Base-by-base conservation (phyloP, 2,797 vertebrate species). In the Parauchenoglanis ngamensis region DNA sequence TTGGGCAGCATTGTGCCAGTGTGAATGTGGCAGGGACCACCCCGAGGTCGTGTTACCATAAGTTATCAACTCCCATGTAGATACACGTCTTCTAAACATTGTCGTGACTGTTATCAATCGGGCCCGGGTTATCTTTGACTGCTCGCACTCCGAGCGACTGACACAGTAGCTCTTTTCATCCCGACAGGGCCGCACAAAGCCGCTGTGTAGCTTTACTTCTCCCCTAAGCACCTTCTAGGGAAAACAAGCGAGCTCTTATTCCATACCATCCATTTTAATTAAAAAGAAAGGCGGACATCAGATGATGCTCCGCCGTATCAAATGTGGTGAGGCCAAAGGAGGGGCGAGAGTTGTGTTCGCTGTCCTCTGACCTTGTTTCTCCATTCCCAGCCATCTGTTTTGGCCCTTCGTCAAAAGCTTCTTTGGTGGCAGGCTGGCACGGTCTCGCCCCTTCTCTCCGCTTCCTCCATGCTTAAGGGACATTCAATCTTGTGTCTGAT, bases 21-120 rank as follows among this genome's bases (percentile, higher is more conserved):
- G 79, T 86, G 90, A 89, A 85, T 79, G 72, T 61, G 40, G 57
- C 57, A 67, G 88, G 82, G 90, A 91, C 72, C 88, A 88, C 88
- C 86, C 73, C 0, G 70, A 90, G 91, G 81, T 92, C 88, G 56
- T 87, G 91, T 95, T 95, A 94, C 93, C 92, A 90, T 77, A 84
- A 89, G 92, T 93, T 95, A 94, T 93, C 90, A 92, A 93, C 94
- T 92, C 93, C 89, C 91, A 91, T 94, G 93, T 94, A 94, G 94
- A 95, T 95, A 94, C 94, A 95, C 94, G 94, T 94, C 95, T 95
- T 94, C 95, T 94, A 95, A 94, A 94, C 91, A 92, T 91, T 91
- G 94, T 91, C 95, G 94, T 94, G 93, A 91, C 92, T 91, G 11
- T 95, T 96, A 96, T 96, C 94, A 95, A 93, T 95, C 94, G 93